phyloP scores from a whole-genome alignment of 2,113 vertebrate genomes.

The Alligator mississippiensis region DNA sequence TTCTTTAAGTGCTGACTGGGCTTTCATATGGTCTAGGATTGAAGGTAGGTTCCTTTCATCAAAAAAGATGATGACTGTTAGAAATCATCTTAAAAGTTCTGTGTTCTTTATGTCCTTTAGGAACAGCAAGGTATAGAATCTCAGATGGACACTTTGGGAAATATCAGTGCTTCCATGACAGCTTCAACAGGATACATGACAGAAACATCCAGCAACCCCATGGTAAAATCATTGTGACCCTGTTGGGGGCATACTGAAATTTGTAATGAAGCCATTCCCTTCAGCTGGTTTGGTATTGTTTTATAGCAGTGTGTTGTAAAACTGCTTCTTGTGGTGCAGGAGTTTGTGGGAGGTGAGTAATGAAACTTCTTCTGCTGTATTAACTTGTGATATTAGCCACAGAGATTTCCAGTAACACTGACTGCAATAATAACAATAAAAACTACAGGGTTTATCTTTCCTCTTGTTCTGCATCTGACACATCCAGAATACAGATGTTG shows the following conservation, averaged over 20 bases:
- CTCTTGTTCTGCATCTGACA: conserved; percentile 9
- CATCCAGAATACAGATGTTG: conserved; percentile 23
- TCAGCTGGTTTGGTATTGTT: not conserved
- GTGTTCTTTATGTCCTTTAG: not conserved
- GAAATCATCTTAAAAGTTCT: not conserved
- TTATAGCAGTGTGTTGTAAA: not conserved
- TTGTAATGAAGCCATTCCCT: not conserved
- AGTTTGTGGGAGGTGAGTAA: not conserved
- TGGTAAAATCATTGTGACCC: not conserved
- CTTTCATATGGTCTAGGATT: not conserved
- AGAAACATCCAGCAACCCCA: not conserved
- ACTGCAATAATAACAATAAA: not conserved
- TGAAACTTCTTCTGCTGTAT: not conserved
- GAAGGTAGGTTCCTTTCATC: not conserved
- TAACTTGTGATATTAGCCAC: not conserved
- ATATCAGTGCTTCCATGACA: not conserved
- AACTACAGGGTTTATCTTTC: not conserved
- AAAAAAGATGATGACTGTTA: not conserved
- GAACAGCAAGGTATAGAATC: not conserved
- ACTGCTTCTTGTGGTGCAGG: not conserved
- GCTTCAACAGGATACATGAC: not conserved
- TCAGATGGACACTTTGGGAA: not conserved
- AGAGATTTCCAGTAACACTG: not conserved
- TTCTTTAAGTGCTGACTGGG: not conserved
- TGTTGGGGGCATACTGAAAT: not conserved